Base-by-base conservation (phyloP, 2,888 invertebrate species). In the Idaea straminata region DNA sequence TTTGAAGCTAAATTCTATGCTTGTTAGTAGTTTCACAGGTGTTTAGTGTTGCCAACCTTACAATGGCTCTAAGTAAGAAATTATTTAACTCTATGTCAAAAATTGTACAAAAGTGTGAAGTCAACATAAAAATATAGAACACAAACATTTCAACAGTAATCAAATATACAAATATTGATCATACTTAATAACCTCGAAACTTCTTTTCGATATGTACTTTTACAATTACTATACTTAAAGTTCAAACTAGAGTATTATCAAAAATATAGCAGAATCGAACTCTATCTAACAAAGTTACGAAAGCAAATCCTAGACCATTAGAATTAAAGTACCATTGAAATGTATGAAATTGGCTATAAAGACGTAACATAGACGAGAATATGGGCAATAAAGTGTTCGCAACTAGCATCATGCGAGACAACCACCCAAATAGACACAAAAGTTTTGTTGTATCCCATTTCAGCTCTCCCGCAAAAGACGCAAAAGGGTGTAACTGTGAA, bases 401-500 rank as follows among this genome's bases (percentile, higher is more conserved):
- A 67, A 65, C 66, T 61, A 67, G 64, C 67, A 60, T 69, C 70
- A 70, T 72, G 62, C 67, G 66, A 68, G 72, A 71, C 72, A 72
- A 66, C 62, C 66, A 47, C 69, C 72, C 69, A 72, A 75, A 75
- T 77, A 79, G 76, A 79, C 72, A 66, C 66, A 72, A 80, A 82
- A 81, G 76, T 80, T 81, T 78, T 78, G 74, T 75, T 72, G 71
- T 74, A 73, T 66, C 76, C 80, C 81, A 78, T 79, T 80, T 74
- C 73, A 77, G 72, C 77, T 76, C 74, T 77, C 74, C 78, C 77
- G 73, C 77, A 80, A 78, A 79, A 80, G 82, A 81, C 77, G 73
- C 77, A 80, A 78, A 79, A 80, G 82, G 81, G 83, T 83, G 83
- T 86, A 86, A 84, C 81, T 75, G 81, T 74, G 83, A 86, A 84